phyloP scores from a whole-genome alignment of 2,113 vertebrate genomes.

The Leptobrachium leishanense region DNA sequence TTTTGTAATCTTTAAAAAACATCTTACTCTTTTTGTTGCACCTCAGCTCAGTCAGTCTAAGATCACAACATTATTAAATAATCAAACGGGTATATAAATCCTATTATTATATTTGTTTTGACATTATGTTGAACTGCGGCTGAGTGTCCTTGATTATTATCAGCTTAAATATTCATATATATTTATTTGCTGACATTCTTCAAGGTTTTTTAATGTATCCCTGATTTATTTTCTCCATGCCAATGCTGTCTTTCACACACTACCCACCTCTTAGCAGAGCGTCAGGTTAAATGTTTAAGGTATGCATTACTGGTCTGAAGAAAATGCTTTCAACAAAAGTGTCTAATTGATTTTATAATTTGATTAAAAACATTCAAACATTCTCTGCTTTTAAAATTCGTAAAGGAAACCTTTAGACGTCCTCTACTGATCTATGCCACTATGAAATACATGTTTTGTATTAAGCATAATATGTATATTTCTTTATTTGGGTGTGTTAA shows the following conservation, averaged over 20 bases:
- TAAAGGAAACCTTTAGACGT: not conserved
- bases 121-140: not conserved
- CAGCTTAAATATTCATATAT: slow-evolving; percentile 5
- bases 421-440: slow-evolving; percentile 15
- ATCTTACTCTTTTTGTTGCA: too few species aligned
- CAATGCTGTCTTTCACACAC: slow-evolving; percentile 13
- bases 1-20: too few species aligned
- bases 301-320: not conserved
- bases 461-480: slow-evolving; percentile 29
- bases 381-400: too few species aligned
- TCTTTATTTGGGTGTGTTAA: slow-evolving; percentile 28
- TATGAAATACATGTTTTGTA: slow-evolving; percentile 1
- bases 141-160: slow-evolving; percentile 23
- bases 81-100: not conserved
- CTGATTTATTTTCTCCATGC: slow-evolving; percentile 5
- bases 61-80: slow-evolving; percentile 6
- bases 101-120: slow-evolving; percentile 20
- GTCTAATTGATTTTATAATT: slow-evolving; percentile 3
- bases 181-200: slow-evolving; percentile 11
- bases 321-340: slow-evolving; percentile 21
- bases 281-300: slow-evolving; percentile 32
- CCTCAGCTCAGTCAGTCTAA: not conserved
- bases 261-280: not conserved
- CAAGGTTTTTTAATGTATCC: slow-evolving; percentile 8
- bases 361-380: not conserved